Base-by-base conservation (phyloP, 2,797 vertebrate genomes). In the Diplodus sargus region DNA sequence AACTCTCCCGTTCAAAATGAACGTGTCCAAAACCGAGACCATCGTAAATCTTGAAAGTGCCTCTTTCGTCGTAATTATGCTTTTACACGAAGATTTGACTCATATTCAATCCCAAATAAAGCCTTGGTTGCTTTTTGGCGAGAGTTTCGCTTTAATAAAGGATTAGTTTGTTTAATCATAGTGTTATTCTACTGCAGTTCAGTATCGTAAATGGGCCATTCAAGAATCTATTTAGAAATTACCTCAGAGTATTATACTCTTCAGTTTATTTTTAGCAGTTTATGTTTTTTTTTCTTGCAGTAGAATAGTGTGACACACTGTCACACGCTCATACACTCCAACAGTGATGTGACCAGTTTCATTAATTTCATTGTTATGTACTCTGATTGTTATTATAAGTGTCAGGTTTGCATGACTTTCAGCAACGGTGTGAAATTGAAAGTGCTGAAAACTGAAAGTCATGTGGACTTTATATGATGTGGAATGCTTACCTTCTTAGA, bases 401-500 rank as follows among this genome's bases (percentile, higher is more conserved):
- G 15, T 23, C 18, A 10, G 20, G 18, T 28, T 9, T 53, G 22
- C 69, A 20, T 51, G 63, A 66, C 11, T 51, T 71, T 66, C 5
- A 74, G 67, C 49, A 20, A 59, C 4, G 7, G 34, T 13, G 22
- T 62, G 57, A 73, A 64, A 74, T 42, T 70, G 28, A 73, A 72
- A 43, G 34, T 8, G 34, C 9, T 34, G 34, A 34, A 34, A 34
- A 34, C 30, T 34, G 30, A 57, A 56, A 47, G 48, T 47, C 3
- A 30, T 47, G 10, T 47, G 3, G 53, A 61, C 62, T 68, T 62
- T 18, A 42, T 18, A 42, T 48, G 9, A 61, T 49, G 22, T 59
- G 56, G 4, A 84, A 58, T 52, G 12, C 5, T 7, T 66, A 64
- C 53, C 54, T 76, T 79, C 70, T 76, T 59, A 43, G 52, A 73